Evolutionary conservation across 2,888 invertebrate genomes (phyloP).

Genomic region (Machimus rusticus): DNA sequence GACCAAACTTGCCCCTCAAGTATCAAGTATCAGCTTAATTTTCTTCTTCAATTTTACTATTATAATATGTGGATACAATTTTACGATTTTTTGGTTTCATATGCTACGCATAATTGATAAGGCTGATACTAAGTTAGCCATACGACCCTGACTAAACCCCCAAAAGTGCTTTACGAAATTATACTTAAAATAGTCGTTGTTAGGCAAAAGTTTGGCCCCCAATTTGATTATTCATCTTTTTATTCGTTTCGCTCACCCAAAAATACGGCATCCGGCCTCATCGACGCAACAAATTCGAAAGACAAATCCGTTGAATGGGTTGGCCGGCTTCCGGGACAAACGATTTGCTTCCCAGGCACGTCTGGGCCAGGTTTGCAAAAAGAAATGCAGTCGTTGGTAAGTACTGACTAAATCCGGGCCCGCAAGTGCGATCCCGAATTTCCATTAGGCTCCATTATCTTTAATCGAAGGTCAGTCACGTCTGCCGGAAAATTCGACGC

Average conservation of each 20-base stretch:
- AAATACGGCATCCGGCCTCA: background rate
- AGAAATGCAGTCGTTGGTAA: conserved; percentile 22
- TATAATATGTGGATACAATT: too few species aligned
- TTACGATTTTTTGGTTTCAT: too few species aligned
- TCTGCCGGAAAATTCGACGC: conserved; percentile 4
- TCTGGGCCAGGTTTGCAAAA: background rate
- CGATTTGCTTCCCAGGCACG: conserved; percentile 8
- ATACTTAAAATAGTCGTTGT: background rate
- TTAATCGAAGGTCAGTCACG: conserved; percentile 37
- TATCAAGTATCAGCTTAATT: too few species aligned
- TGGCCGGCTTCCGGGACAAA: background rate
- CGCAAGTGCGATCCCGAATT: conserved; percentile 1
- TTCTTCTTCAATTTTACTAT: too few species aligned
- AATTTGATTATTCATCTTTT: conserved; percentile 3
- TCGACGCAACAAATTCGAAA: background rate
- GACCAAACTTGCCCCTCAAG: too few species aligned
- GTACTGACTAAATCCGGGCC: background rate
- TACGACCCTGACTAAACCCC: too few species aligned
- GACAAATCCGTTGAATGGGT: background rate
- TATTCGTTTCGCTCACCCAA: background rate
- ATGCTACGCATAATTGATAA: too few species aligned
- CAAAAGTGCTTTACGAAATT: background rate
- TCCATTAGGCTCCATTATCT: conserved; percentile 34
- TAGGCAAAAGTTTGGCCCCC: background rate
- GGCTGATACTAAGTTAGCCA: too few species aligned